Evolutionary conservation across 2,888 invertebrate species (phyloP), one percentile per base, ranked within the genome.

Genomic region (Acholoe squamosa): DNA sequence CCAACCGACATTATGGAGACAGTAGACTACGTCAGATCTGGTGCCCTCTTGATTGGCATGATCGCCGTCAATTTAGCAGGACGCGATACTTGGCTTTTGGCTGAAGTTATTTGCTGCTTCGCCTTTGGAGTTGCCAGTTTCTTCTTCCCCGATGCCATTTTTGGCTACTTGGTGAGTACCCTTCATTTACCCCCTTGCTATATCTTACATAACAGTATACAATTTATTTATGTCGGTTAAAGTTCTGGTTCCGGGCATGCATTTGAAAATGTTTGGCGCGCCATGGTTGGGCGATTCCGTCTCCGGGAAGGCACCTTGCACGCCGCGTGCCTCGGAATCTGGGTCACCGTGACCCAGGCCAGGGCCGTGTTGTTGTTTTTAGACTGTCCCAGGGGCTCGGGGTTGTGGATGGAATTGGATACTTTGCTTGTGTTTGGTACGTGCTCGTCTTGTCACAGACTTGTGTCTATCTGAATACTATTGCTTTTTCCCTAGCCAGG

Each of bases 81-180:
- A 31, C 76, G 51, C 25, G 89, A 89, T 14, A 71, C 76, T 1
- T 89, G 89, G 89, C n/a, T 89, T 22, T 77, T 89, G 89, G 89
- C 89, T 12, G 76, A 89, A 19, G n/a, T 89, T 3, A 89, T 89
- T 14, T 89, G 51, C 19, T 28, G 12, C 10, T 25, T 76, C 25
- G 10, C 76, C 14, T 76, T 89, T 28, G 89, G 89, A 51, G 51
- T 76, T 51, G 76, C 76, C 10, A 7, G 10, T n/a, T 89, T 51
- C 51, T 76, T 89, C 77, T 89, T 89, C 77, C 89, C 89, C n/a
- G 89, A 89, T 51, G 43, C 89, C 43, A 0, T 89, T 1, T 19
- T 89, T 7, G 51, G 43, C 43, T 71, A 89, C 67, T n/a, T 51
- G 76, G 89, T 89, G 51, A 76, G 77, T 86, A 14, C 7, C 0